These are phyloP conservation scores for Luidia sarsii DNA, from an alignment of 53 echinoderm and acorn worm genomes.

Conservation along the genomic window DNA sequence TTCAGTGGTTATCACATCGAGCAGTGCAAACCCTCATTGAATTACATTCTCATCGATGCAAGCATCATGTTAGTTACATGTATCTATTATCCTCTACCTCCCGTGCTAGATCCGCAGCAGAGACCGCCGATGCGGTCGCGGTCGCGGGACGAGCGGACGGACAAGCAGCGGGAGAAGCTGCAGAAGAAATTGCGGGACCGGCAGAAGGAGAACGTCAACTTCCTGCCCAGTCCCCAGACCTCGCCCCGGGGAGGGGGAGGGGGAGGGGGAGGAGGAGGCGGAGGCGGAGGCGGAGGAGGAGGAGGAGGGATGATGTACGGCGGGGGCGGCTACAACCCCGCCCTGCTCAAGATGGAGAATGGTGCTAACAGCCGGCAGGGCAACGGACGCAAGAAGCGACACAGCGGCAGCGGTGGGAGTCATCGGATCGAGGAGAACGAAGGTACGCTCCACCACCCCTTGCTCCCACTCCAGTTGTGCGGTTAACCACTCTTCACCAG, in stretches of 20 bases:
- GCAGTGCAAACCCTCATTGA: too few relatives aligned
- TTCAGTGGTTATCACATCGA: too few relatives aligned
- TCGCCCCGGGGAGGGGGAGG: constrained; percentile 73
- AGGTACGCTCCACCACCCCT: too few relatives aligned
- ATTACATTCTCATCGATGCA: too few relatives aligned
- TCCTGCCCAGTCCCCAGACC: constrained; percentile 85
- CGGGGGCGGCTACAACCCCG: constrained; percentile 24
- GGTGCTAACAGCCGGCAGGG: constrained; percentile 53
- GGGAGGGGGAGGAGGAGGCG: background rate
- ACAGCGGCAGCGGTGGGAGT: constrained; percentile 20
- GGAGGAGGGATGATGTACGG: background rate
- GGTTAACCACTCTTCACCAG: too few relatives aligned
- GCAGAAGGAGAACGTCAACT: constrained; percentile 66
- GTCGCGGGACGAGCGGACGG: constrained; percentile 85
- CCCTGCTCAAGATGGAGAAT: constrained; percentile 52
- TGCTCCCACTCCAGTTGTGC: too few relatives aligned
- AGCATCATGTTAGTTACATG: too few relatives aligned
- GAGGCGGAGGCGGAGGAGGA: too few relatives aligned
- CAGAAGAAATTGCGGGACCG: constrained; percentile 83
- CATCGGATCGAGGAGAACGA: constrained; percentile 40
- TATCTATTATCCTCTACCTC: background rate
- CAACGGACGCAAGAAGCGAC: constrained; percentile 42
- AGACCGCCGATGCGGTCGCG: constrained; percentile 74
- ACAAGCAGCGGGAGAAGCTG: constrained; percentile 93
- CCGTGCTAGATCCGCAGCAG: constrained; percentile 60